These are phyloP conservation scores for Isichthys henryi DNA, from an alignment of 2,113 vertebrate species.

Conservation along the genomic window DNA sequence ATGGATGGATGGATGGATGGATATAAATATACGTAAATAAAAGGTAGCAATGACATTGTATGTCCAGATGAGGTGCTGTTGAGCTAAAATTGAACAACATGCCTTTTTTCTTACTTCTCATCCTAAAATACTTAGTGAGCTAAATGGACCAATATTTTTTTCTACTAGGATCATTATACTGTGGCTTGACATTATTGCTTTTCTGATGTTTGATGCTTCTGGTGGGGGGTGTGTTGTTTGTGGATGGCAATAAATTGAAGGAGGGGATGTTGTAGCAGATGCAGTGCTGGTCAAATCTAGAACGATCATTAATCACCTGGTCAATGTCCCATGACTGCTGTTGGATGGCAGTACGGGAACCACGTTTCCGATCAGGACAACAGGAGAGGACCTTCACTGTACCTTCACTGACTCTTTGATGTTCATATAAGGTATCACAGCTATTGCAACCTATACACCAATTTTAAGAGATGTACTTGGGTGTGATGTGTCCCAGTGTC, in stretches of 20 bases:
- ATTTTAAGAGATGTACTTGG: background rate
- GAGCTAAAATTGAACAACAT: background rate
- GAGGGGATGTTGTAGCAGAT: background rate
- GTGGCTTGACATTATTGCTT: background rate
- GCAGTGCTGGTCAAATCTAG: background rate
- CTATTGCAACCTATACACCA: background rate
- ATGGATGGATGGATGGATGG: too few relatives aligned
- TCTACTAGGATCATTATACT: background rate
- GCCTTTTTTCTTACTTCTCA: background rate
- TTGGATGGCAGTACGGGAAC: background rate
- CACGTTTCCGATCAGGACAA: background rate
- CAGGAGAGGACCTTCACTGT: background rate
- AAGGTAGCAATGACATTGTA: background rate
- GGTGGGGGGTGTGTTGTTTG: background rate
- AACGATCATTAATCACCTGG: background rate
- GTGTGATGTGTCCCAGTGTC: background rate
- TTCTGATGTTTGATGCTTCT: background rate
- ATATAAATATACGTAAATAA: background rate
- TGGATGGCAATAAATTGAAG: background rate
- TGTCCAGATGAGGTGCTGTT: background rate
- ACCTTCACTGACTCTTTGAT: background rate
- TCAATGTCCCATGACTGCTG: background rate
- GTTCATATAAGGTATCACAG: background rate
- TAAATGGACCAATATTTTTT: background rate
- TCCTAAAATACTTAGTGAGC: background rate